These are phyloP conservation scores for Semibalanus balanoides DNA, from an alignment of 1,140 invertebrate genomes.

Conservation along the genomic window DNA sequence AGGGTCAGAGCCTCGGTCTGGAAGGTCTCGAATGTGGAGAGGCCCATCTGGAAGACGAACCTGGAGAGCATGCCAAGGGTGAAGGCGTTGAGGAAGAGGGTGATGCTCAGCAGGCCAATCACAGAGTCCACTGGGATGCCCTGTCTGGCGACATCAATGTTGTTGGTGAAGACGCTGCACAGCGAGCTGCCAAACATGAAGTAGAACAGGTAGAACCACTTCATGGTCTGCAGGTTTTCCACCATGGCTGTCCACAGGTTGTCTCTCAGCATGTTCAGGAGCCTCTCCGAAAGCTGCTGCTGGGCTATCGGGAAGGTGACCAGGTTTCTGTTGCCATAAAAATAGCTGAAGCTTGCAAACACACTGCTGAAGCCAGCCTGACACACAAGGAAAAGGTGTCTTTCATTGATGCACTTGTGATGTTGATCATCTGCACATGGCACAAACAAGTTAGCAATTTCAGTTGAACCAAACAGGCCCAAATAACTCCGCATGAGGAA, in stretches of 20 bases:
- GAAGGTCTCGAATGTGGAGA: neutral
- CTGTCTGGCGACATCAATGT: neutral
- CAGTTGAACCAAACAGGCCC: neutral
- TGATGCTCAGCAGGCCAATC: neutral
- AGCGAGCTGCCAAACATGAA: neutral
- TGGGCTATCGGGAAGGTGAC: neutral
- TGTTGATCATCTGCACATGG: neutral
- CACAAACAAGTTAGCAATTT: neutral
- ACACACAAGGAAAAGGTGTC: neutral
- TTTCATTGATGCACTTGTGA: neutral
- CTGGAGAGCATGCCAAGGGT: neutral
- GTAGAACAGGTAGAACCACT: neutral
- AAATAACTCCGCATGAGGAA: neutral
- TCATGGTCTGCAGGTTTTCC: neutral
- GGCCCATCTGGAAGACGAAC: neutral
- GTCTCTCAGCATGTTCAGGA: neutral
- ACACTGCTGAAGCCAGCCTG: neutral
- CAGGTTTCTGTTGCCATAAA: neutral
- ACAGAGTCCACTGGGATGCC: neutral
- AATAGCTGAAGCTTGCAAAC: neutral
- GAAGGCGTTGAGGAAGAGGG: neutral
- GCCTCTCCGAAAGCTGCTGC: neutral
- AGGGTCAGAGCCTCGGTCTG: neutral
- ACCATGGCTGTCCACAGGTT: neutral
- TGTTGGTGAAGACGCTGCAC: neutral